Conservation (phyloP, 2,113 vertebrate species). For the Trogon melanurus region DNA sequence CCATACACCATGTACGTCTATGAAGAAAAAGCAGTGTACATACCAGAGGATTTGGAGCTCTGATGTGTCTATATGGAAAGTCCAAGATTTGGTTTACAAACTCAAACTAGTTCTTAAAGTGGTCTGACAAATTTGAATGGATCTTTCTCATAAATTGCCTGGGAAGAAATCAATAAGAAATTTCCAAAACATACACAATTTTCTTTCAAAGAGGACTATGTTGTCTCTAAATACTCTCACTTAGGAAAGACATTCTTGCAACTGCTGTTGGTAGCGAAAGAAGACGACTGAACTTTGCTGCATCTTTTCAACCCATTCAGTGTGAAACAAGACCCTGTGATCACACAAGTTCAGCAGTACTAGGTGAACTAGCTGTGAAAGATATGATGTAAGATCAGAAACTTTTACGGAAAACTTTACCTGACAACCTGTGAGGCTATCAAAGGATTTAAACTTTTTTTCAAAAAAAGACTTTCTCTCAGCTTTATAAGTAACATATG, state of each 20-base stretch:
- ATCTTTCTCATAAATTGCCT: background rate
- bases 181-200: background rate
- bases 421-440: background rate
- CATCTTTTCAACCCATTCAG: accelerated
- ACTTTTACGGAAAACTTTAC: background rate
- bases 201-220: background rate
- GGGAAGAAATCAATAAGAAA: background rate
- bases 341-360: background rate
- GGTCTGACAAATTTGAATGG: background rate
- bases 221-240: background rate
- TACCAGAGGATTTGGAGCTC: background rate
- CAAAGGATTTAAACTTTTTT: background rate
- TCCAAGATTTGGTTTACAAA: background rate
- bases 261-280: background rate
- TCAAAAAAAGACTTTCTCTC: background rate
- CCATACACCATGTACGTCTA: background rate
- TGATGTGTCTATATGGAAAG: background rate
- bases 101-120: background rate
- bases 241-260: background rate
- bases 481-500: background rate
- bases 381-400: background rate
- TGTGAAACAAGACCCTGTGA: background rate
- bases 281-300: background rate
- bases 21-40: background rate
- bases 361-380: background rate